These are phyloP conservation scores for Neostethus bicornis DNA, from an alignment of 2,797 vertebrate genomes.

Conservation along the genomic window DNA sequence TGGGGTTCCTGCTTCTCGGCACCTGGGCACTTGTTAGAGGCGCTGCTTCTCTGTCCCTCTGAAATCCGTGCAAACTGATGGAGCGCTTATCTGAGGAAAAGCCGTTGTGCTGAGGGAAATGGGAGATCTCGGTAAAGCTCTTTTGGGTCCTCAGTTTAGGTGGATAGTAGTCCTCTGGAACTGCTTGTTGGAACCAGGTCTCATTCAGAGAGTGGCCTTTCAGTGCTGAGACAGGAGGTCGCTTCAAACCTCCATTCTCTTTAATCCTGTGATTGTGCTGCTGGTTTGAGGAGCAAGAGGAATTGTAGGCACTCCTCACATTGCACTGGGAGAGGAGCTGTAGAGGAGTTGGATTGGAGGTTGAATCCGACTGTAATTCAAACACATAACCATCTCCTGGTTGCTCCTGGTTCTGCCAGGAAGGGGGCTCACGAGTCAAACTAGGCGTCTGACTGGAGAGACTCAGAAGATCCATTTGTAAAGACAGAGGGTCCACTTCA, in stretches of 20 bases:
- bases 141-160: constrained; percentile 89
- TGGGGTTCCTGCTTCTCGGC: constrained; percentile 91
- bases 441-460: constrained; percentile 95
- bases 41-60: constrained; percentile 82
- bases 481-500: constrained; percentile 93
- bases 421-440: constrained; percentile 88
- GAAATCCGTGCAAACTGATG: constrained; percentile 91
- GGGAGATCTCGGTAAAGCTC: constrained; percentile 89
- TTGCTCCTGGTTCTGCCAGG: constrained; percentile 89
- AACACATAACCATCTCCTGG: constrained; percentile 81
- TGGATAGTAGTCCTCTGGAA: constrained; percentile 87
- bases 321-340: constrained; percentile 97
- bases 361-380: constrained; percentile 82
- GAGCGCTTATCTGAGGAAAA: constrained; percentile 88
- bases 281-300: constrained; percentile 76
- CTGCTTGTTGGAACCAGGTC: constrained; percentile 85
- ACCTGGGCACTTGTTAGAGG: constrained; percentile 78
- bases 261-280: constrained; percentile 84
- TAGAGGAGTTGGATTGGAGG: constrained; percentile 77
- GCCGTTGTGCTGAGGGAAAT: constrained; percentile 76
- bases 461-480: constrained; percentile 98
- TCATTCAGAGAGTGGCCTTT: constrained; percentile 90
- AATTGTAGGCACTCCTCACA: constrained; percentile 87
- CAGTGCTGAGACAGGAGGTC: constrained; percentile 85
- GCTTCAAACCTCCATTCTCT: constrained; percentile 86